These are phyloP conservation scores for Arnoldichthys spilopterus DNA, from an alignment of 2,797 vertebrate genomes.

Conservation along the genomic window DNA sequence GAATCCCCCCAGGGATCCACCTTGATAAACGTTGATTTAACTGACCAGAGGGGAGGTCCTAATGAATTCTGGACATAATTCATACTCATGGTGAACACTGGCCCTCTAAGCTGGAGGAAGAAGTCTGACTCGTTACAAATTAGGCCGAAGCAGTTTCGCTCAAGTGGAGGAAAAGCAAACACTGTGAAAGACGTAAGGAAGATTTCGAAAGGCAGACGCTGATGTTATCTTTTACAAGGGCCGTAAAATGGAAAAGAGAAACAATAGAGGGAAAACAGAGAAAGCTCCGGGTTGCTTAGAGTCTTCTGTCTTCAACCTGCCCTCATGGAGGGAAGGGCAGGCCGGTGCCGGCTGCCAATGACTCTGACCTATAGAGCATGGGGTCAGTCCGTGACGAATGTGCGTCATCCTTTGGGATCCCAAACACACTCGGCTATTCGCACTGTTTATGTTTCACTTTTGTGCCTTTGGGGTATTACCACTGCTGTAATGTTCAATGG, in stretches of 20 bases:
- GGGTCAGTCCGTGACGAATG: constrained; percentile 53
- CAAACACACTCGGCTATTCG: constrained; percentile 39
- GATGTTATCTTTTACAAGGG: constrained; percentile 45
- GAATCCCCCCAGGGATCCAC: constrained; percentile 42
- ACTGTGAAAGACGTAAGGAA: constrained; percentile 20
- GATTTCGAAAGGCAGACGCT: constrained; percentile 24
- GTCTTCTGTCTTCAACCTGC: constrained; percentile 9
- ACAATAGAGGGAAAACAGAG: constrained; percentile 46
- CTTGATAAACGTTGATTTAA: constrained; percentile 54
- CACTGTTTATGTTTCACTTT: constrained; percentile 50
- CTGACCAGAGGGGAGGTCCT: constrained; percentile 35
- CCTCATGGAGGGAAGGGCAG: constrained; percentile 31
- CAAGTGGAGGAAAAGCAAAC: constrained; percentile 23
- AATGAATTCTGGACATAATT: constrained; percentile 45
- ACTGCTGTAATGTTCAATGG: neutral
- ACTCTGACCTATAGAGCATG: constrained; percentile 48
- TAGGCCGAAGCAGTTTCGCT: constrained; percentile 16
- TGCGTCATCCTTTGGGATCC: constrained; percentile 29
- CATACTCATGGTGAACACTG: constrained; percentile 23
- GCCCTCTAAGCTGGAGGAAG: constrained; percentile 10
- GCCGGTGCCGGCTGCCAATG: constrained; percentile 47
- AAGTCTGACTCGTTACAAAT: constrained; percentile 25
- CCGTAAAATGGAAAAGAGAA: constrained; percentile 38
- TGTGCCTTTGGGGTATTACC: constrained; percentile 15
- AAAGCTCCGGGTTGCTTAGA: constrained; percentile 26